Evolutionary conservation across 1,140 invertebrate species (phyloP).

Genomic region (Scaptomyza hsui): DNA sequence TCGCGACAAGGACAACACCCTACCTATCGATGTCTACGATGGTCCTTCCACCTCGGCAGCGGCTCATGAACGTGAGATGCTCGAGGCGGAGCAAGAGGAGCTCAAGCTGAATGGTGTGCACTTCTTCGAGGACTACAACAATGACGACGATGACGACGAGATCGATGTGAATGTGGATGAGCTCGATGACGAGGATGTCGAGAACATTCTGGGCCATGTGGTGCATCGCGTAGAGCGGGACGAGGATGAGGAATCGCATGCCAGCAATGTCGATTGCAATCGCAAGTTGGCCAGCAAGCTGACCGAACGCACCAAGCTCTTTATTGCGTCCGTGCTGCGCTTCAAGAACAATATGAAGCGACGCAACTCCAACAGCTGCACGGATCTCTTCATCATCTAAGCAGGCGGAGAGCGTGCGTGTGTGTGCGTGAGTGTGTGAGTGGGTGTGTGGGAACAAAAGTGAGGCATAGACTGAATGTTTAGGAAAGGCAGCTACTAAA

Average conservation of each 20-base stretch:
- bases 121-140: background rate
- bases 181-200: conserved; percentile 8
- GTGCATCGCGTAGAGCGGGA: background rate
- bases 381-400: conserved; percentile 82
- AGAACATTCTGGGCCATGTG: conserved; percentile 5
- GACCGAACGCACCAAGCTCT: conserved; percentile 73
- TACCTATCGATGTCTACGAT: conserved; percentile 26
- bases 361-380: conserved; percentile 78
- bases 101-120: too few species aligned
- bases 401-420: too few species aligned
- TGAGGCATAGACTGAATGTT: conserved; percentile 10
- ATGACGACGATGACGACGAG: conserved; percentile 6
- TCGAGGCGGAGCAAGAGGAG: conserved; percentile 1
- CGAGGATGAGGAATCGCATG: conserved; percentile 6
- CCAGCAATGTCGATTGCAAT: conserved; percentile 49
- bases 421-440: background rate
- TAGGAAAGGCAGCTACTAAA: too few species aligned
- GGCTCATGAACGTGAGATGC: conserved; percentile 2
- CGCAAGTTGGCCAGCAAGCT: conserved; percentile 77
- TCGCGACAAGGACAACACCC: conserved; percentile 1
- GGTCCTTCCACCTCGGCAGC: conserved; percentile 52
- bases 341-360: conserved; percentile 78
- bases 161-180: conserved; percentile 31
- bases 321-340: conserved; percentile 73
- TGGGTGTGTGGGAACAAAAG: background rate